Percentiles rank a stretch among this genome's conserved stretches.
Evolutionary conservation across 2,888 invertebrate genomes (phyloP).

Genomic region (Falcaria lacertinaria): DNA sequence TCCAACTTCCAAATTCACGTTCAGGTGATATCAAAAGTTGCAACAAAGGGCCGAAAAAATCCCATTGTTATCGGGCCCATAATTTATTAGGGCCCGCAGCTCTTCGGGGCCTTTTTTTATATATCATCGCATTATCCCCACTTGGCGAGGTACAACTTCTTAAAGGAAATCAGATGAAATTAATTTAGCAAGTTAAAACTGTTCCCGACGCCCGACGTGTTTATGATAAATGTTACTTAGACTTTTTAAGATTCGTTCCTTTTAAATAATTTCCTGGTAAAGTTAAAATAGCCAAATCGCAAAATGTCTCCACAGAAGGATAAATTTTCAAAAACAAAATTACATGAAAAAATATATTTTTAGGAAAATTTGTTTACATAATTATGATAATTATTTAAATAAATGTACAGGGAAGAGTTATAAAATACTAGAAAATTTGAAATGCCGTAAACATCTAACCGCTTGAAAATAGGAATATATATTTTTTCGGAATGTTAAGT

Average conservation of each 20-base stretch:
- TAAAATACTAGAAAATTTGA: too few species aligned
- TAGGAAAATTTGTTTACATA: too few species aligned
- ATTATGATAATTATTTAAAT: too few species aligned
- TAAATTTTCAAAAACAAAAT: too few species aligned
- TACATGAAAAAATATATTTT: too few species aligned
- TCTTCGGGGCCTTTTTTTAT: slow-evolving; percentile 78
- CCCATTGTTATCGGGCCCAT: slow-evolving; percentile 80
- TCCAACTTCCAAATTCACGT: slow-evolving; percentile 26
- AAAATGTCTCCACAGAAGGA: too few species aligned
- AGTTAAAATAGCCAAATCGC: background rate
- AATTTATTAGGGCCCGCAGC: slow-evolving; percentile 77
- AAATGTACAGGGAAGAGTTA: too few species aligned
- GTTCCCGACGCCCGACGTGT: slow-evolving; percentile 62
- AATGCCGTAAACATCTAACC: too few species aligned
- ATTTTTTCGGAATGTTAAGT: too few species aligned
- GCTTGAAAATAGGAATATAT: too few species aligned
- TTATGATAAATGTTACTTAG: slow-evolving; percentile 60
- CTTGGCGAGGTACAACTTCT: slow-evolving; percentile 78
- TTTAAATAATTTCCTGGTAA: background rate
- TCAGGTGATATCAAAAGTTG: slow-evolving; percentile 80
- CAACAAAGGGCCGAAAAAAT: slow-evolving; percentile 78
- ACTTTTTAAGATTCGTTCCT: too few species aligned
- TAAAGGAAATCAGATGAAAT: slow-evolving; percentile 78
- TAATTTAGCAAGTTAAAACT: slow-evolving; percentile 77
- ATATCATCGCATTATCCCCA: slow-evolving; percentile 80